Evolutionary conservation across 2,113 vertebrate genomes (phyloP).

Genomic region (Mobula birostris): DNA sequence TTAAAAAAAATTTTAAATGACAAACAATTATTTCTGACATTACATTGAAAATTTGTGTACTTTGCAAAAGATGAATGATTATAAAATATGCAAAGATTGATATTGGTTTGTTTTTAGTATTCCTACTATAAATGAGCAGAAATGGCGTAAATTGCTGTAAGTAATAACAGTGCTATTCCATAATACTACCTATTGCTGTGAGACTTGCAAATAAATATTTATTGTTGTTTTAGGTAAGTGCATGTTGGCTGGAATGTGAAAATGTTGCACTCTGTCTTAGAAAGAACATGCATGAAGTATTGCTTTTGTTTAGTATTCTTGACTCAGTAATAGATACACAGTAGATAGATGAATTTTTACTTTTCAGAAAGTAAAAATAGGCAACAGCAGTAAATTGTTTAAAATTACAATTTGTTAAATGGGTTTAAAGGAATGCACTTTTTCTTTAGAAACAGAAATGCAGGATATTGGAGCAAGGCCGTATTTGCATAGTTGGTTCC

Average conservation of each 20-base stretch:
- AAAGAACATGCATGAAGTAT: neutral
- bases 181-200: neutral
- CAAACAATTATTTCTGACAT: neutral
- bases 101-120: neutral
- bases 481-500: constrained; percentile 33
- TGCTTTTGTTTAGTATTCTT: neutral
- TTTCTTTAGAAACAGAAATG: constrained; percentile 33
- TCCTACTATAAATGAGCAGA: neutral
- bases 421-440: neutral
- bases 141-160: neutral
- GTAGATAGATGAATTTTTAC: neutral
- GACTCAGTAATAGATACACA: neutral
- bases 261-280: neutral
- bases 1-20: neutral
- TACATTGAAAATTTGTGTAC: neutral
- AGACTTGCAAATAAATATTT: neutral
- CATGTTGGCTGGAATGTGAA: neutral
- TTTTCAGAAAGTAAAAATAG: neutral
- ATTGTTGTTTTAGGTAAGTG: neutral
- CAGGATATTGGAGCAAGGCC: constrained; percentile 34
- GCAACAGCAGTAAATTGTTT: neutral
- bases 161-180: neutral
- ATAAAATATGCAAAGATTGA: neutral
- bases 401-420: neutral
- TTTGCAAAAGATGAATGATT: neutral